Evolutionary conservation across 2,888 invertebrate species (phyloP).

Genomic region (Gasteruption jaculator): DNA sequence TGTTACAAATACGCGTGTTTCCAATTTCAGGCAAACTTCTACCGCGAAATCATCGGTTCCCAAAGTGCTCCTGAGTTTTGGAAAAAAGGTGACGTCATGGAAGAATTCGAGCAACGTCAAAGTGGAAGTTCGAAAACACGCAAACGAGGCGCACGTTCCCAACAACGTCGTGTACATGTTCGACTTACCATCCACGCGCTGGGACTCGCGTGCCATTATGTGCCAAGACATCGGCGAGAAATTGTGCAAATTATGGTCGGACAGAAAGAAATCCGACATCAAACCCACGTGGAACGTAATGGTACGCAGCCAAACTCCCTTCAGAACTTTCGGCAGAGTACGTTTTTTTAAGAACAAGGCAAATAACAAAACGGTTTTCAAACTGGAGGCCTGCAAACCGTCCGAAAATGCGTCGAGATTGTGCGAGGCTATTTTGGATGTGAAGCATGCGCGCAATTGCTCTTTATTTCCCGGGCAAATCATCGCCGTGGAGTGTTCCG

Average conservation of each 20-base stretch:
- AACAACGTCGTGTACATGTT: conserved; percentile 40
- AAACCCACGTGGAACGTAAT: conserved; percentile 31
- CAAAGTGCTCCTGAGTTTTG: conserved; percentile 32
- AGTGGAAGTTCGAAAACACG: conserved; percentile 23
- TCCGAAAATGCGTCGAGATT: conserved; percentile 57
- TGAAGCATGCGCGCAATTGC: conserved; percentile 57
- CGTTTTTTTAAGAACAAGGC: conserved; percentile 15
- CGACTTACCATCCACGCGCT: conserved; percentile 36
- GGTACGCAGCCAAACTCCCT: conserved; percentile 45
- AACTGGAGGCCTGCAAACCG: conserved; percentile 31
- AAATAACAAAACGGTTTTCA: conserved; percentile 16
- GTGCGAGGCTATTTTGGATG: conserved; percentile 47
- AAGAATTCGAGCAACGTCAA: conserved; percentile 22
- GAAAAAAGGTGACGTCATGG: conserved; percentile 32
- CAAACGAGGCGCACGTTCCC: conserved; percentile 32
- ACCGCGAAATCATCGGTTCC: too few species aligned
- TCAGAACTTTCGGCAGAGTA: conserved; percentile 58
- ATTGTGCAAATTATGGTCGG: conserved; percentile 33
- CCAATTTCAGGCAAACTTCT: too few species aligned
- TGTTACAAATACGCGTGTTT: too few species aligned
- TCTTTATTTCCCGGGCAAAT: conserved; percentile 78
- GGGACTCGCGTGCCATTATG: conserved; percentile 23
- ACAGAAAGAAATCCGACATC: conserved; percentile 21
- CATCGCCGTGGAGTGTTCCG: conserved; percentile 69
- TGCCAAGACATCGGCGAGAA: conserved; percentile 32